Conservation (phyloP, 2,113 vertebrate species). For the Oenanthe melanoleuca region DNA sequence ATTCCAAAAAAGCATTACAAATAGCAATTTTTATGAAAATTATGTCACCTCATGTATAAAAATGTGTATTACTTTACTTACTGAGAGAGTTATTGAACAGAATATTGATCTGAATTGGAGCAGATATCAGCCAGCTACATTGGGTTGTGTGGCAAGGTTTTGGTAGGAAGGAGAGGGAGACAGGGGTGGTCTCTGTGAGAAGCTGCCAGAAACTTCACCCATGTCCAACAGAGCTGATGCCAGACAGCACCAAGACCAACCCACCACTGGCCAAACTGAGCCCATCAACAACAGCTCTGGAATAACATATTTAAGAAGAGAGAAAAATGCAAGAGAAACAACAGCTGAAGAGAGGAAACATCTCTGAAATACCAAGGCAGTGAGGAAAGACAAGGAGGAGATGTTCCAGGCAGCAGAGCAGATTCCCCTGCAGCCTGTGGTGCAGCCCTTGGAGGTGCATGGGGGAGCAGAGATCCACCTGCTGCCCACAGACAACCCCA, state of each 20-base stretch:
- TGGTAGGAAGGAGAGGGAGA: not conserved
- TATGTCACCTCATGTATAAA: not conserved
- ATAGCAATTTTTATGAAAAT: not conserved
- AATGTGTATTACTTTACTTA: not conserved
- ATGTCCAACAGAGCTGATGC: not conserved
- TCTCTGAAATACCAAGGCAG: not conserved
- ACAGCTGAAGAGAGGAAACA: not conserved
- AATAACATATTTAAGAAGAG: not conserved
- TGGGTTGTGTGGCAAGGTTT: not conserved
- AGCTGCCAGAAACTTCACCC: not conserved
- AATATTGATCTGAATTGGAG: not conserved
- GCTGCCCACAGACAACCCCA: not conserved
- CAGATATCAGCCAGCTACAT: not conserved
- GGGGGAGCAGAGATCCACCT: not conserved
- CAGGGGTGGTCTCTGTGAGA: not conserved
- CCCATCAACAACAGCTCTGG: not conserved
- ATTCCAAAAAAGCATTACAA: not conserved
- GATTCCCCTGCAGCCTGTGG: not conserved
- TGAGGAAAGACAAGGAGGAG: fast-evolving
- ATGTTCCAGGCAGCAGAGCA: not conserved
- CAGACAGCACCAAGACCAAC: not conserved
- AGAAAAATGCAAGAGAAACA: not conserved
- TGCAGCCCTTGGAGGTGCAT: not conserved
- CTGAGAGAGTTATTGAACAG: not conserved
- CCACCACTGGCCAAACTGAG: not conserved